Base-by-base conservation (phyloP, 1,140 invertebrate genomes). In the Drosophila pruinosa region DNA sequence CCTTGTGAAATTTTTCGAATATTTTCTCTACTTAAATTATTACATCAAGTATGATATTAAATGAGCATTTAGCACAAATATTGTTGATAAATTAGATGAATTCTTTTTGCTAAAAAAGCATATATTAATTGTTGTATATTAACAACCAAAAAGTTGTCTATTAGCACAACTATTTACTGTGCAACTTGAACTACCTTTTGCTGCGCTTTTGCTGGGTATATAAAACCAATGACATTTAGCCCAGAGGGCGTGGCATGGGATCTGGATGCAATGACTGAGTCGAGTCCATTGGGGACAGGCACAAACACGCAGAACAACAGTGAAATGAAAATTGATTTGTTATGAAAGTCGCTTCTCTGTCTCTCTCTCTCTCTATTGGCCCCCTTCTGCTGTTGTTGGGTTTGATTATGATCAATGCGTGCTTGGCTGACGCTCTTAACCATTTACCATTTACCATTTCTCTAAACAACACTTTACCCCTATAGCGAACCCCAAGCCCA, bases 261-360 rank as follows among this genome's bases (percentile, higher is more conserved):
- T 26, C 21, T 21, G 56, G 5, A 31, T 5, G 47, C 26, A 31
- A 31, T 50, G 47, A 31, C 24, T 50, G 47, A 14, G 15, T 43
- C 26, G 47, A 14, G 15, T 43, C 26, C 48, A 53, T 31, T 59
- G 38, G 61, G 61, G 47, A 62, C n/a, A 43, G 19, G 31, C 12
- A 24, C 6, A 62, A 53, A 65, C 52, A 65, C 31, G 24, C 5
- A 63, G 54, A 70, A 65, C 58, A 41, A 57, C 28, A 68, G 48
- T 57, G 57, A 75, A 72, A 72, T 67, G 69, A 72, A 72, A 72
- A 75, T 75, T 75, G 69, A 75, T 75, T 75, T 75, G 73, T 75
- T 75, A 75, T 75, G 62, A 75, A 72, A 72, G 50, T 64, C 50
- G 59, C 7, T 31, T 21, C 43, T 6, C n/a, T 21, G 14, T 12